A percentile compares a stretch with the other conserved stretches of the same genome.
These are phyloP conservation scores for Nasonia longicornis DNA, from an alignment of 1,140 invertebrate genomes.

Conservation along the genomic window DNA sequence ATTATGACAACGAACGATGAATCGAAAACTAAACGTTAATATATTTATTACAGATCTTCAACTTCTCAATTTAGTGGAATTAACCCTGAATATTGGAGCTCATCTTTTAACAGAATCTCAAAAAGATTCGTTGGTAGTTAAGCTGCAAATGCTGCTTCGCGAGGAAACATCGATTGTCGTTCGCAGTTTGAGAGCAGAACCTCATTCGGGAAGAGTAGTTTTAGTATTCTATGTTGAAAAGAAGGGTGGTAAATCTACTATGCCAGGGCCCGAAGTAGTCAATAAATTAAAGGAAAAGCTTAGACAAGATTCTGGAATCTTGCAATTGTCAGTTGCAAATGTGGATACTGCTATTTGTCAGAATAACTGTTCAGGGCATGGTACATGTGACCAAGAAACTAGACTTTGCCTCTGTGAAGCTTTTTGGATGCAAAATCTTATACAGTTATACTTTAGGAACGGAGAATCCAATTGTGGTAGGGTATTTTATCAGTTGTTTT, in stretches of 20 bases:
- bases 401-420: constrained; percentile 91
- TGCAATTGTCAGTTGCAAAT: constrained; percentile 80
- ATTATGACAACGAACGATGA: constrained; percentile 18
- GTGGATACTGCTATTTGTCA: constrained; percentile 89
- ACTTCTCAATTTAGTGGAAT: constrained; percentile 81
- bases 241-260: constrained; percentile 65
- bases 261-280: constrained; percentile 73
- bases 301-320: constrained; percentile 77
- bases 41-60: constrained; percentile 73
- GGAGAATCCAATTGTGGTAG: constrained; percentile 83
- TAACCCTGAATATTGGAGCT: constrained; percentile 81
- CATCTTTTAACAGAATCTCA: constrained; percentile 81
- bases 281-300: constrained; percentile 76
- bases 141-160: constrained; percentile 81
- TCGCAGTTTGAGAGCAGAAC: constrained; percentile 74
- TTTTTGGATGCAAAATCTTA: constrained; percentile 93
- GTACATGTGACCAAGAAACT: constrained; percentile 86
- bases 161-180: constrained; percentile 76
- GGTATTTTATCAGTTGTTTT: constrained; percentile 45
- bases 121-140: constrained; percentile 79
- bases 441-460: constrained; percentile 74
- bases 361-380: constrained; percentile 93
- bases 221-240: constrained; percentile 75
- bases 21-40: constrained; percentile 26
- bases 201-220: constrained; percentile 71